phyloP scores from a whole-genome alignment of 1,140 invertebrate genomes.

The Kradibia gibbosae region DNA sequence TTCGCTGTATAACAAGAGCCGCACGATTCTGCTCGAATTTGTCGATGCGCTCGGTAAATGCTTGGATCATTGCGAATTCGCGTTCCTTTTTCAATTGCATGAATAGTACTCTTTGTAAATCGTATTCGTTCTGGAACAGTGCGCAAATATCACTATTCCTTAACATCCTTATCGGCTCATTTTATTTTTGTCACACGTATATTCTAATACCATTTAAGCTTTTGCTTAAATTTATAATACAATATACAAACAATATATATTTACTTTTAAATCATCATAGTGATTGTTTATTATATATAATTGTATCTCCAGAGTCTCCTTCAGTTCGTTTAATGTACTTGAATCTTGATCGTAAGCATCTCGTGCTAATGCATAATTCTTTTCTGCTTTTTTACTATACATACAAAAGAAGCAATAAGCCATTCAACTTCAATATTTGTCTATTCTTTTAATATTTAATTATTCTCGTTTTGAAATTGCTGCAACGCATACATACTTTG shows the following conservation, averaged over 20 bases:
- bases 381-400: conserved; percentile 51
- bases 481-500: too few species aligned
- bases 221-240: too few species aligned
- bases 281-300: conserved; percentile 46
- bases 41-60: conserved; percentile 57
- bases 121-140: conserved; percentile 53
- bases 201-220: too few species aligned
- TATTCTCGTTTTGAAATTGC: too few species aligned
- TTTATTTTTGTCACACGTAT: background rate
- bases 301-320: conserved; percentile 51
- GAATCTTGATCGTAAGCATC: conserved; percentile 57
- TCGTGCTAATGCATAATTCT: conserved; percentile 47
- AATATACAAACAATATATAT: background rate
- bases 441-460: too few species aligned
- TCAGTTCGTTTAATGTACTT: conserved; percentile 49
- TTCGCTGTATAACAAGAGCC: conserved; percentile 63
- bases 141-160: background rate
- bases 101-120: conserved; percentile 55
- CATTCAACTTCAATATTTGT: background rate
- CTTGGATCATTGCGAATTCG: conserved; percentile 53
- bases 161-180: background rate
- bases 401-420: conserved; percentile 16
- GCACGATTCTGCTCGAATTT: conserved; percentile 61
- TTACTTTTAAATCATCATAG: conserved; percentile 54
- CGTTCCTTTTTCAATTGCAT: conserved; percentile 58